These are phyloP conservation scores for Scyliorhinus canicula DNA, from an alignment of 2,797 vertebrate species.

Conservation along the genomic window DNA sequence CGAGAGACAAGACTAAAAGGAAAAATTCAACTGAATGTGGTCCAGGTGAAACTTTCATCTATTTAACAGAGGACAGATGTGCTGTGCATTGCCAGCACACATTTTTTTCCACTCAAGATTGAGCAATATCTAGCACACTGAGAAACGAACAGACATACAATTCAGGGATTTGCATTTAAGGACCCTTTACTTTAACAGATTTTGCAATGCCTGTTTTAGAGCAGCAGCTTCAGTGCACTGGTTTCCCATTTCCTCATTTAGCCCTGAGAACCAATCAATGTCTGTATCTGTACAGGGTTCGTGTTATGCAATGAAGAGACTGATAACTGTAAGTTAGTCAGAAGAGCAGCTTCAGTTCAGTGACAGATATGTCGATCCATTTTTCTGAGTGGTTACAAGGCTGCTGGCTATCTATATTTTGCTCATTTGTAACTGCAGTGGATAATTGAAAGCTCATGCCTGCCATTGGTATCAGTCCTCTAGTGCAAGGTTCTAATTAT, in stretches of 20 bases:
- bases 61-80: not conserved
- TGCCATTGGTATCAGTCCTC: not conserved
- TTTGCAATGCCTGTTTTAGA: not conserved
- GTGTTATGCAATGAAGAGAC: not conserved
- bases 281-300: not conserved
- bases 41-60: not conserved
- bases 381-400: not conserved
- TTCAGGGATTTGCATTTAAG: not conserved
- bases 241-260: not conserved
- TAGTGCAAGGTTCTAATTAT: not conserved
- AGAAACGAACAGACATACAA: not conserved
- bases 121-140: not conserved
- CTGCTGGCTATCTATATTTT: not conserved
- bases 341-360: not conserved
- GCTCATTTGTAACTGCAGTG: not conserved
- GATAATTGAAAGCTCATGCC: not conserved
- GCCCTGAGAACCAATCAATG: not conserved
- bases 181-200: not conserved
- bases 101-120: not conserved
- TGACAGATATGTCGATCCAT: not conserved
- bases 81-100: not conserved
- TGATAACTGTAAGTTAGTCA: not conserved
- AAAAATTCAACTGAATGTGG: not conserved
- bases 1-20: too few species aligned
- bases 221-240: not conserved